Base-by-base conservation (phyloP, 2,113 vertebrate species). In the Riparia riparia region DNA sequence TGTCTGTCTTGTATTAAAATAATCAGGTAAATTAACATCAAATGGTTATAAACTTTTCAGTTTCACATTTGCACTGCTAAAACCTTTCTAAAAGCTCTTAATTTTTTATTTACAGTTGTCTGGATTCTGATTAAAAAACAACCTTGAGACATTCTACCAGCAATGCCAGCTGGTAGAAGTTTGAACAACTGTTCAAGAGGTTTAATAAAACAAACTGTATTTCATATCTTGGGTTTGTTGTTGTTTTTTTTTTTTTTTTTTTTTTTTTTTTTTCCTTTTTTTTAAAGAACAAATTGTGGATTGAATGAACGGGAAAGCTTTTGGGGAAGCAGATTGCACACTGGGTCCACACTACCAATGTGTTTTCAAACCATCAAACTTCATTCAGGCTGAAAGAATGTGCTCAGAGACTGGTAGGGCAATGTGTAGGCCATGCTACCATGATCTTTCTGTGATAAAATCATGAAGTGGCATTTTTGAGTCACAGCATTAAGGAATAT, bases 61-160 rank as follows among this genome's bases (percentile, higher is more conserved):
- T 88, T 53, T n/a, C 16, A 50, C 4, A 12, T 56, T 74, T 78
- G 21, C 21, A 45, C 19, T 64, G 39, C 28, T 49, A 53, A 94
- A 89, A 79, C 24, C 10, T 73, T 90, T 50, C 58, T 92, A 50
- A 95, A 85, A 91, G 24, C 31, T 74, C 20, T 73, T 41, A n/a
- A 81, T 42, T 18, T 87, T 60, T 82, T 78, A 26, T 86, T 96
- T 92, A 50, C 93, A 97, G 96, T 86, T 96, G 41, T 74, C 80
- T 89, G 81, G 53, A 74, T 86, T 49, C 60, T 60, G 37, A 31
- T 39, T 47, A 5, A 50, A 47, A 77, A 82, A 18, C 37, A 6
- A 60, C n/a, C 26, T 11, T 3, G 34, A 87, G 66, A 58, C 17
- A 25, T 34, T 17, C 2, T 65, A 73, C 45, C 63, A 50, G 34